Percentiles rank a stretch among this genome's conserved stretches.
These are phyloP conservation scores for Gephyroberyx darwinii DNA, from an alignment of 2,797 vertebrate genomes.

Conservation along the genomic window DNA sequence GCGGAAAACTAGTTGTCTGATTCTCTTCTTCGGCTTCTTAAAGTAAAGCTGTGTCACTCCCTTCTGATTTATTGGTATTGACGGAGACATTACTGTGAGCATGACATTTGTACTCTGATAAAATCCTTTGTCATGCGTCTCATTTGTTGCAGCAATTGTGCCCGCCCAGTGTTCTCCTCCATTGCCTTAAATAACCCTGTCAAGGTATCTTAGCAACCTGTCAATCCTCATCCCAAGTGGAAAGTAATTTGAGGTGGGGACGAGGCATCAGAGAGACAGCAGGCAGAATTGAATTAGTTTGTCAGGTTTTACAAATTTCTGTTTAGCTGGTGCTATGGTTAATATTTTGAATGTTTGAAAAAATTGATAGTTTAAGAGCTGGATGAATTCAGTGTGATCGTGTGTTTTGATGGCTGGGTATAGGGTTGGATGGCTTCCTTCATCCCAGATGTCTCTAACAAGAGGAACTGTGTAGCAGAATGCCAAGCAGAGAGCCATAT, in stretches of 20 bases:
- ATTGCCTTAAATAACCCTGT: slow-evolving; percentile 49
- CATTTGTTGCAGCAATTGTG: slow-evolving; percentile 49
- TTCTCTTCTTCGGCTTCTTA: slow-evolving; percentile 34
- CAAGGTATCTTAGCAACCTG: slow-evolving; percentile 62
- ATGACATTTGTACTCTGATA: slow-evolving; percentile 51
- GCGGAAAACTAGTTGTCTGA: slow-evolving; percentile 14
- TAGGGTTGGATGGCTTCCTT: slow-evolving; percentile 37
- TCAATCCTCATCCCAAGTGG: slow-evolving; percentile 45
- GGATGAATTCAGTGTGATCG: slow-evolving; percentile 5
- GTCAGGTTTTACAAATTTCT: slow-evolving; percentile 38
- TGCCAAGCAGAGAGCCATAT: slow-evolving; percentile 44
- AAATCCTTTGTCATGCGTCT: slow-evolving; percentile 35
- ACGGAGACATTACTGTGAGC: slow-evolving; percentile 57
- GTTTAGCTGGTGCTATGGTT: slow-evolving; percentile 26
- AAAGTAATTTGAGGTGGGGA: slow-evolving; percentile 43
- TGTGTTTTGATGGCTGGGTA: slow-evolving; percentile 4
- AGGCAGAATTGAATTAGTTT: slow-evolving; percentile 32
- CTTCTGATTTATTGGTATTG: slow-evolving; percentile 51
- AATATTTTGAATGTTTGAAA: slow-evolving; percentile 22
- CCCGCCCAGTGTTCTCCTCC: slow-evolving; percentile 30
- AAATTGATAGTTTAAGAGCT: background rate
- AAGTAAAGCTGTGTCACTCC: slow-evolving; percentile 32
- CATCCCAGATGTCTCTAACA: slow-evolving; percentile 40
- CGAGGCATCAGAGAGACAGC: background rate
- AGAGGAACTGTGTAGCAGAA: slow-evolving; percentile 35